Evolutionary conservation across 2,888 invertebrate genomes (phyloP), one percentile per base, ranked within the genome.

Genomic region (Sarcophaga caerulescens): DNA sequence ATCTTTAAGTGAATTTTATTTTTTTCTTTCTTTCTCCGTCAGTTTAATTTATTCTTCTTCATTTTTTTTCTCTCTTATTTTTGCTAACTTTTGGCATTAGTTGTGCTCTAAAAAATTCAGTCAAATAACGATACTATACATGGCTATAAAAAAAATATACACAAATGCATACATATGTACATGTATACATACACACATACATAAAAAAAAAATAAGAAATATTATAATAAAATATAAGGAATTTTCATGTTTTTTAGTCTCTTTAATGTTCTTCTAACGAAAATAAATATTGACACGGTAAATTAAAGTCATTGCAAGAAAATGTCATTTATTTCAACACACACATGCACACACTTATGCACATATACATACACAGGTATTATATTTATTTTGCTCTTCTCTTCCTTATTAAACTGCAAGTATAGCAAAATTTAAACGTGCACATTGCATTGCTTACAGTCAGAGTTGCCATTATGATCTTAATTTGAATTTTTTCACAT

Each of bases 261-360:
- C 62, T 70, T 77, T 75, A 75, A 70, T 84, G 80, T 81, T 81
- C 81, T 85, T 85, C 85, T 86, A 87, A 85, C 86, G 87, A 88
- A 90, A 90, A 91, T 90, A 91, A 92, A 91, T 90, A 90, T 91
- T 91, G 90, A 89, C 90, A 90, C 89, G 89, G 88, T 85, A 90
- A 91, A 91, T 91, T 90, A 91, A 90, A 90, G 89, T 88, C 88
- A 88, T 89, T 89, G 88, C 87, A 85, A 80, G 86, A 81, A 89
- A 89, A 85, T 85, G 83, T 81, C 83, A 79, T 81, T 85, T 87
- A 85, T 85, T 85, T 85, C 45, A 63, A 70, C n/a, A 65, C 63
- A 59, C 35, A 60, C 44, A 47, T 47, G 0, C 47, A 69, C 6
- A 0, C 21, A 70, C 3, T 47, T 19, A 47, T 47, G 0, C 47